phyloP scores from a whole-genome alignment of 2,113 vertebrate genomes.

The Parotia lawesii region DNA sequence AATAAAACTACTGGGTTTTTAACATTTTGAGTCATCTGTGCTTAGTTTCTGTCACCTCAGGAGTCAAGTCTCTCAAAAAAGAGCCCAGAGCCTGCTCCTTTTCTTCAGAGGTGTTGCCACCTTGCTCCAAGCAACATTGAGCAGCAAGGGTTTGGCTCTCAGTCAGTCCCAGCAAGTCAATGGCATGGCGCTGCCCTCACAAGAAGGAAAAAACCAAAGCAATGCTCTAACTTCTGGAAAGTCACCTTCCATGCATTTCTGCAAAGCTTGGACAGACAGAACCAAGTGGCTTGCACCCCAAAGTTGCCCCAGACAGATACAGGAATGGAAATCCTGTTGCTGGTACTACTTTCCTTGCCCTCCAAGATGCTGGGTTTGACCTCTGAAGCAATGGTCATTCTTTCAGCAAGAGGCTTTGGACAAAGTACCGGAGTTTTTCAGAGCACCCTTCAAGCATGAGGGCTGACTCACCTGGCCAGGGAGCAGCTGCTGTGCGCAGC shows the following conservation, averaged over 20 bases:
- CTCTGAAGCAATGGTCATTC: not conserved
- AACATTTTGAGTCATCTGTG: slow-evolving; percentile 59
- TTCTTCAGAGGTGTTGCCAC: not conserved
- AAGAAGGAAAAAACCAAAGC: not conserved
- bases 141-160: not conserved
- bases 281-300: not conserved
- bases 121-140: not conserved
- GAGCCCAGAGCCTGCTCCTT: not conserved
- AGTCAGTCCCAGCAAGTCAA: not conserved
- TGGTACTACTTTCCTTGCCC: not conserved
- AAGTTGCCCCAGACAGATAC: accelerated
- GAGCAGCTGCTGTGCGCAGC: not conserved
- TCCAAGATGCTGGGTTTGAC: not conserved
- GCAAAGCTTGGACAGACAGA: not conserved
- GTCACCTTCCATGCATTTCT: not conserved
- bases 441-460: not conserved
- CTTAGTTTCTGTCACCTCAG: slow-evolving; percentile 37
- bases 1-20: slow-evolving; percentile 80
- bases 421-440: not conserved
- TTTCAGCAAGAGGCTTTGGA: not conserved
- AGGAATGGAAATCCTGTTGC: not conserved
- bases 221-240: not conserved
- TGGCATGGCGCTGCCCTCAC: not conserved
- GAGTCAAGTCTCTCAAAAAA: not conserved
- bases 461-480: not conserved